phyloP scores from a whole-genome alignment of 2,797 vertebrate genomes.

The Holocentrus rufus region DNA sequence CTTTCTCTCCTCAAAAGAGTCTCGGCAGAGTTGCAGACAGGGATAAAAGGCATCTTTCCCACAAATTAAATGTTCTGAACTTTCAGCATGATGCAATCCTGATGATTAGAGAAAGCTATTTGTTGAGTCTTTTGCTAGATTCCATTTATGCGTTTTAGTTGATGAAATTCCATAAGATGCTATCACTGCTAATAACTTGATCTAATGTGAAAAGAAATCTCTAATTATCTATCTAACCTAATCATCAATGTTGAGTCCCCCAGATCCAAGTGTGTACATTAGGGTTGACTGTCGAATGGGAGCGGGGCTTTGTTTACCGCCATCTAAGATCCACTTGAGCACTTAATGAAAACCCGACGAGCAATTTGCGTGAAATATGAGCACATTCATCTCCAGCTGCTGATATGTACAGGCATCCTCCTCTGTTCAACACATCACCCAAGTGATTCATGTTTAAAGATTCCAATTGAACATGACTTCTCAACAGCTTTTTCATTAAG shows the following conservation, averaged over 20 bases:
- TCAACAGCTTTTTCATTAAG: conserved; percentile 54
- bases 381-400: conserved; percentile 47
- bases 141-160: too few relatives aligned
- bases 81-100: conserved; percentile 20
- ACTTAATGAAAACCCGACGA: conserved; percentile 63
- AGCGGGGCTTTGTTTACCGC: conserved; percentile 62
- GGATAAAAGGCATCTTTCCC: not conserved
- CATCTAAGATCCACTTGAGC: conserved; percentile 63
- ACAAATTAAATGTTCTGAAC: conserved; percentile 21
- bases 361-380: conserved; percentile 62
- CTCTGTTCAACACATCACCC: conserved; percentile 34
- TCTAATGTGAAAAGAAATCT: conserved; percentile 30
- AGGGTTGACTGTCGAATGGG: conserved; percentile 58
- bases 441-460: conserved; percentile 50
- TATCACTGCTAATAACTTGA: conserved; percentile 31
- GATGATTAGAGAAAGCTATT: conserved; percentile 14
- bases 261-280: conserved; percentile 46
- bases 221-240: conserved; percentile 29
- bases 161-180: conserved; percentile 12
- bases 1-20: conserved; percentile 12
- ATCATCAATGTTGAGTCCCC: conserved; percentile 30
- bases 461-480: conserved; percentile 42
- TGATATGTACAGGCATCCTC: conserved; percentile 40
- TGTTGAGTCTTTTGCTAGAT: not conserved
- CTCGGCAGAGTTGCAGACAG: conserved; percentile 23